phyloP scores from a whole-genome alignment of 2,113 vertebrate species.

The Gambusia affinis region DNA sequence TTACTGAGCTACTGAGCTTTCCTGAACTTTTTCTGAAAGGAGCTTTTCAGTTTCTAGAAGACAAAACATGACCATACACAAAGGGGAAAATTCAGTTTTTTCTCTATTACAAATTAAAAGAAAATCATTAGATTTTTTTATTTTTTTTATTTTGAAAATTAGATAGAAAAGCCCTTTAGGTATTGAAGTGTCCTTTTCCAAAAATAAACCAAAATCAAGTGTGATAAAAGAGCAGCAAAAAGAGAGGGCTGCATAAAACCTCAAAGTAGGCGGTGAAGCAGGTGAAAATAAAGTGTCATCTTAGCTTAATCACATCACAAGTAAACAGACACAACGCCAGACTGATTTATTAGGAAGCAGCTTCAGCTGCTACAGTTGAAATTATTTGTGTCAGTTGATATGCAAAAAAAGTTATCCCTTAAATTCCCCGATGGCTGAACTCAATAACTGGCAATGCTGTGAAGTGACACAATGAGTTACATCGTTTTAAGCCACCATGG shows the following conservation, averaged over 20 bases:
- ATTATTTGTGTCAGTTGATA: slow-evolving; percentile 64
- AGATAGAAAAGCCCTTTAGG: no score
- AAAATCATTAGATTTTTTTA: slow-evolving; percentile 2
- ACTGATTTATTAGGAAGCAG: slow-evolving; percentile 53
- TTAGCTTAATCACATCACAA: slow-evolving; percentile 50
- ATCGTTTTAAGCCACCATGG: slow-evolving; percentile 26
- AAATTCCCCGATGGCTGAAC: slow-evolving; percentile 37
- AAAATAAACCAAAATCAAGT: neutral
- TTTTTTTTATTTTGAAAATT: slow-evolving; percentile 23
- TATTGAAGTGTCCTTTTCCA: neutral
- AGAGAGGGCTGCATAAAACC: slow-evolving; percentile 19
- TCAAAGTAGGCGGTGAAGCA: slow-evolving; percentile 22
- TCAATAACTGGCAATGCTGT: slow-evolving; percentile 52
- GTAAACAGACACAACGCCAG: slow-evolving; percentile 27
- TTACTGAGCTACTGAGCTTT: no score
- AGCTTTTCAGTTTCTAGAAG: no score
- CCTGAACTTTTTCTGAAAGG: no score
- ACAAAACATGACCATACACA: no score
- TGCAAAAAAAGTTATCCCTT: slow-evolving; percentile 10
- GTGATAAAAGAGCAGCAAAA: slow-evolving; percentile 4
- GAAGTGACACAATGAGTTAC: slow-evolving; percentile 58
- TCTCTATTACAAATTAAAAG: slow-evolving; percentile 16
- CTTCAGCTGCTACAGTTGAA: slow-evolving; percentile 51
- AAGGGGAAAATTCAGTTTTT: slow-evolving; percentile 14
- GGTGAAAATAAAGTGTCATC: slow-evolving; percentile 44